A percentile compares a stretch with the other conserved stretches of the same genome.
phyloP scores from a whole-genome alignment of 92 coral and sea anemone species.

The Umimayanthus chanpuru region DNA sequence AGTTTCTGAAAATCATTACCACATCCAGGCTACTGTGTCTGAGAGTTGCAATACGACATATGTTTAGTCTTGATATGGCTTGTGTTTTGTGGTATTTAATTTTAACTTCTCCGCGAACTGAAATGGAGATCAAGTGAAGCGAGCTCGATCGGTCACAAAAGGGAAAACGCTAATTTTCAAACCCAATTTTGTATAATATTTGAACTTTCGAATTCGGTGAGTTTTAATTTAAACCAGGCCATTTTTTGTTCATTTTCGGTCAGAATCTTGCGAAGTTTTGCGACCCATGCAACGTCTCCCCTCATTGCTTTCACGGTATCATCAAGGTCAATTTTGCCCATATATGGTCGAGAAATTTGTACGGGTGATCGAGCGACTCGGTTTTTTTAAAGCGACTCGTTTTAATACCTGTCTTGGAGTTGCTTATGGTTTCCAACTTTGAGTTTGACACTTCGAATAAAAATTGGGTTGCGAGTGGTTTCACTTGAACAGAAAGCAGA shows the following conservation, averaged over 20 bases:
- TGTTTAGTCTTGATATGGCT: no score
- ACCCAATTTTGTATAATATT: not conserved
- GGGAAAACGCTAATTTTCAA: not conserved
- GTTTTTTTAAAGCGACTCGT: no score
- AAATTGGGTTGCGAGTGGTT: no score
- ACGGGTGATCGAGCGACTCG: not conserved
- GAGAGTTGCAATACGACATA: no score
- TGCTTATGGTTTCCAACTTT: no score
- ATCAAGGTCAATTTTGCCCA: slow-evolving; percentile 12
- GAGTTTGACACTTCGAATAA: no score
- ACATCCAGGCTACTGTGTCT: no score
- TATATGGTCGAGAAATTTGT: slow-evolving; percentile 19
- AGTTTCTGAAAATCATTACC: not conserved
- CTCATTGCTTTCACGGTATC: not conserved
- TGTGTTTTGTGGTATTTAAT: not conserved
- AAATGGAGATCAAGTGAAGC: no score
- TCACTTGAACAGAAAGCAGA: no score
- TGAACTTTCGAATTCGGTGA: no score
- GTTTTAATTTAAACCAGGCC: no score
- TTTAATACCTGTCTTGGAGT: no score
- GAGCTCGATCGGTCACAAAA: not conserved
- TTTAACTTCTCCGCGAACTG: not conserved
- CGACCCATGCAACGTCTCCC: not conserved
- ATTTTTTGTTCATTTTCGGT: not conserved
- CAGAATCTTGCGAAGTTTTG: not conserved